Base-by-base conservation (phyloP, 2,888 invertebrate species). In the Polydrusus pterygomalis region DNA sequence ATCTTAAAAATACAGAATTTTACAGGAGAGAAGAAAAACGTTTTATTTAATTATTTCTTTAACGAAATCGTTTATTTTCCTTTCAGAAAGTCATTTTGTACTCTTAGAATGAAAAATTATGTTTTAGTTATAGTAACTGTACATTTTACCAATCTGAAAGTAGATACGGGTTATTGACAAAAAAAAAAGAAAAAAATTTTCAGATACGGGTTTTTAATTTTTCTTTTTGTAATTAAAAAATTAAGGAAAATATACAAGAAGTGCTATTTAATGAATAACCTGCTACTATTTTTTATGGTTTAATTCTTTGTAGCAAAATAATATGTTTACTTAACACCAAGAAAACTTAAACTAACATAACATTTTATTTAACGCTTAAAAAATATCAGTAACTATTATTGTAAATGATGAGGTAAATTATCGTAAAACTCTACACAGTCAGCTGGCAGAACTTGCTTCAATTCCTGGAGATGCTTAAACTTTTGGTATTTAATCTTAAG, bases 391-490 rank as follows among this genome's bases (percentile, higher is more conserved):
- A 30, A 30, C 30, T 30, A 43, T 43, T 13, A 43, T 43, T 43
- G 43, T 10, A 43, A 60, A 60, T 30, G 60, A 25, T 60, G 60
- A 15, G 60, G 60, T 60, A 30, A 60, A 25, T 70, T 51, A 64
- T 71, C 40, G 58, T 74, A 74, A 47, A 74, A 74, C 47, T 58
- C 18, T 49, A 58, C 45, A 30, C 56, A 56, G 30, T 74, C 67
- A 15, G 25, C 34, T 20, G 73, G 62, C 40, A 74, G 54, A n/a
- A 74, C 73, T 43, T 20, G 10, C 45, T 63, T 74, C 17, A 74
- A 38, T 58, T 68, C 67, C 45, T 68, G 73, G 11, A 68, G 62
- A 62, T 74, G 60, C 18, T 74, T 43, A 58, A 30, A 74, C 60
- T 74, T 74, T 17, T 43, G 56, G 18, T 47, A 58, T 17, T 45